Evolutionary conservation across 2,797 vertebrate genomes (phyloP), one percentile per base, ranked within the genome.

Genomic region (Emydoidea blandingii): DNA sequence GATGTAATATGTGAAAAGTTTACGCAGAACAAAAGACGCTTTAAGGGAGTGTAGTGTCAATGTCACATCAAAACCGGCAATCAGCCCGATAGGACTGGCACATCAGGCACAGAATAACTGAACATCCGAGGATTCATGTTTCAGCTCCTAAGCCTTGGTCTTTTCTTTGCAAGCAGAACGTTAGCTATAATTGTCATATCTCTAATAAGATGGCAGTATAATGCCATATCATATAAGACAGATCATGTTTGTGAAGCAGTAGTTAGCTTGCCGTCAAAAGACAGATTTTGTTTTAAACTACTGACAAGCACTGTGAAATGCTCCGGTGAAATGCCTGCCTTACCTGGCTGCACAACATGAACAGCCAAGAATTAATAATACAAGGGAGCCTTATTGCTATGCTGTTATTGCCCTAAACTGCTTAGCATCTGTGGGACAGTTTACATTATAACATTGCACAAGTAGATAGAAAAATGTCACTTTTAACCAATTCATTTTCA

Each of bases 161-260:
- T 91, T 92, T 4, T 11, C 65, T 91, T 91, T 89, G 53, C 85
- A 96, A 89, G 49, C 86, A 95, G 80, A 92, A 93, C 31, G 11
- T 74, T 93, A 90, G 37, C 47, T 81, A 76, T 94, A 72, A 85
- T 79, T 92, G 85, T 79, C 56, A 16, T 50, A 92, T 89, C 18
- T 84, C 89, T 80, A 91, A 95, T 86, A 95, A 95, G 65, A 96
- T 79, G 81, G 72, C 76, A 95, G 44, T 94, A 81, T 92, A 93
- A 96, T 82, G 81, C 53, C 65, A 53, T 87, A 83, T 86, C 90
- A 86, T 95, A 95, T 97, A 95, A 87, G 37, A 83, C 12, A 91
- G n/a, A 91, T 41, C 41, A 82, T 89, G 68, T 85, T 97, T 97
- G 89, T 11, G 5, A 52, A 94, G 44, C 79, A 94, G 84, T 93